Conservation (phyloP, 2,797 vertebrate species). For the Gadopsis marmoratus region DNA sequence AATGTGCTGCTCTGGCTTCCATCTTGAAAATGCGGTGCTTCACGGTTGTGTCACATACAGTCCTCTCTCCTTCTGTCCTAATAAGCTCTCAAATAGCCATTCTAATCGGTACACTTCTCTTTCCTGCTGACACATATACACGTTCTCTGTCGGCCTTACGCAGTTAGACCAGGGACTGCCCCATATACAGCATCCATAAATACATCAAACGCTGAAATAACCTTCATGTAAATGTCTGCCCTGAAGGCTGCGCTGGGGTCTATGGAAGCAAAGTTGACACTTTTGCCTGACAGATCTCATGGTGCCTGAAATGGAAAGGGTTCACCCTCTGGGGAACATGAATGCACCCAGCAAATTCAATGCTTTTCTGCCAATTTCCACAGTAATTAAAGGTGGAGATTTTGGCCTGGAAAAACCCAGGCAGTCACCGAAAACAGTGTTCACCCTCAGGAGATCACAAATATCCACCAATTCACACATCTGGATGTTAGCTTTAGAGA, state of each 20-base stretch:
- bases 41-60: background rate
- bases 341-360: background rate
- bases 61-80: background rate
- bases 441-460: background rate
- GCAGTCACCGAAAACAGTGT: background rate
- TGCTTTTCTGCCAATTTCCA: background rate
- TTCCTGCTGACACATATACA: conserved; percentile 14
- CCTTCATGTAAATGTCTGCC: background rate
- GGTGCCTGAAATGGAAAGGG: background rate
- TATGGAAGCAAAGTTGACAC: background rate
- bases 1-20: background rate
- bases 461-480: background rate
- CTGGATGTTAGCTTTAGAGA: background rate
- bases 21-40: background rate
- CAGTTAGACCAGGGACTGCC: conserved; percentile 11
- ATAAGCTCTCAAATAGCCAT: conserved; percentile 8
- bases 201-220: background rate
- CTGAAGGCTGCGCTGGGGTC: background rate
- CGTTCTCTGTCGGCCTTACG: background rate
- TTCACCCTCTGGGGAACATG: background rate
- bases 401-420: background rate
- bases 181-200: conserved; percentile 21
- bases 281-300: background rate
- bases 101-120: conserved; percentile 16
- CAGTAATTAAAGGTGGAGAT: background rate